Conservation (phyloP, 2,797 vertebrate species). For the Lutjanus campechanus region DNA sequence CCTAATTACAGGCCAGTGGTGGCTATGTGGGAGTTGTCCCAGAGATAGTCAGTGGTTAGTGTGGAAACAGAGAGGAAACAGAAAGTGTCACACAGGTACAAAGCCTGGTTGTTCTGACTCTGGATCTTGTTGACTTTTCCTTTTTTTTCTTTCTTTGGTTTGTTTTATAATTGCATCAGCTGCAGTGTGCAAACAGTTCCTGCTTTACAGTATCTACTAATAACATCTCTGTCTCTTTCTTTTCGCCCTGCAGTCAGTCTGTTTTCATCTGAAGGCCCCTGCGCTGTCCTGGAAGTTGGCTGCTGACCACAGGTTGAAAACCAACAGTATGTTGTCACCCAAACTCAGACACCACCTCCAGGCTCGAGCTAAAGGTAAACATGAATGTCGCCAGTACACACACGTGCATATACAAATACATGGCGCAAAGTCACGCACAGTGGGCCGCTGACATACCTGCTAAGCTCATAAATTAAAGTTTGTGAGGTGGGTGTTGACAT, state of each 20-base stretch:
- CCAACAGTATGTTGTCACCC: constrained; percentile 55
- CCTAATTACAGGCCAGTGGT: constrained; percentile 69
- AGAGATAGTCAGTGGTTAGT: constrained; percentile 57
- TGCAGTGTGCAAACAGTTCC: constrained; percentile 1
- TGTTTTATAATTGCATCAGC: constrained; percentile 11
- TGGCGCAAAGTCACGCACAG: constrained; percentile 11
- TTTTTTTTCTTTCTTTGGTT: background rate
- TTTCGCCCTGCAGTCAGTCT: background rate
- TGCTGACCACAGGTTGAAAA: constrained; percentile 51
- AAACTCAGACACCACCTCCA: constrained; percentile 43
- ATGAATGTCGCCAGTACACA: constrained; percentile 28
- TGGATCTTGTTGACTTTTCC: background rate
- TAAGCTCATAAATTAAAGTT: constrained; percentile 35
- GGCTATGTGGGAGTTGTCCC: constrained; percentile 68
- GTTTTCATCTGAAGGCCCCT: constrained; percentile 2
- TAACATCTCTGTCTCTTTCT: background rate
- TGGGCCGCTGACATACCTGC: constrained; percentile 23
- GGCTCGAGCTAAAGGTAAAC: constrained; percentile 62
- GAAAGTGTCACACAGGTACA: constrained; percentile 54
- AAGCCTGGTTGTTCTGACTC: background rate
- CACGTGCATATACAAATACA: constrained; percentile 12
- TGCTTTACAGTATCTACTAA: background rate
- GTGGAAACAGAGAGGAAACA: constrained; percentile 58
- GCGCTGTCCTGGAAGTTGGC: constrained; percentile 36
- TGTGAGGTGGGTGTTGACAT: constrained; percentile 15